A percentile compares a stretch with the other conserved stretches of the same genome.
Conservation (phyloP, 2,113 vertebrate species). For the Setophaga coronata region DNA sequence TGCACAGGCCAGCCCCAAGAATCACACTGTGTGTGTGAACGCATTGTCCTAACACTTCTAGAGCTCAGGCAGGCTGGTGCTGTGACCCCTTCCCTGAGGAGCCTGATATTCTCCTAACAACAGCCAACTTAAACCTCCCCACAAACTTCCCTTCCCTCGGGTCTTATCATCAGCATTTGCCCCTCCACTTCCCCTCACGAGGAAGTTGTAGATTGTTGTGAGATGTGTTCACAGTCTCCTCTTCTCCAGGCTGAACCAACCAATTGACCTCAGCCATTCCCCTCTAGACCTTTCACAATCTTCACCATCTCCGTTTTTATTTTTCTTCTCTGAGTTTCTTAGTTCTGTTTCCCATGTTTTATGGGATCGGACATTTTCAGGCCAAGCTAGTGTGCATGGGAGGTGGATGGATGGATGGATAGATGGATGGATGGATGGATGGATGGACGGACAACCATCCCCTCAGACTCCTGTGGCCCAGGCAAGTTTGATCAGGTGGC, state of each 20-base stretch:
- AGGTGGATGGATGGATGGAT: neutral
- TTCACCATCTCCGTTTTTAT: neutral
- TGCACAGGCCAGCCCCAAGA: neutral
- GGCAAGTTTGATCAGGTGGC: neutral
- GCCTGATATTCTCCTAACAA: neutral
- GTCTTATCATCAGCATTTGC: neutral
- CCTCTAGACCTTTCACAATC: neutral
- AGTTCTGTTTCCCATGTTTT: neutral
- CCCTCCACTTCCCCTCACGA: neutral
- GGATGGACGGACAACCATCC: neutral
- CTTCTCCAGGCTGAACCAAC: neutral
- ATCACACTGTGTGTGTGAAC: neutral
- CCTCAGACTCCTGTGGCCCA: fast-evolving
- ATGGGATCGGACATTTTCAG: neutral
- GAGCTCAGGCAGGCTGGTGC: neutral
- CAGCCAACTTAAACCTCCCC: neutral
- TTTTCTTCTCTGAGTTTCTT: neutral
- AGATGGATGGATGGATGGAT: too few species aligned
- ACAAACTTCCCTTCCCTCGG: neutral
- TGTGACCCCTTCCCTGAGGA: neutral
- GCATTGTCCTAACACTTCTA: neutral
- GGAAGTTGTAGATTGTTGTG: neutral
- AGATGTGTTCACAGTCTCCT: neutral
- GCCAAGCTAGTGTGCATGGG: neutral
- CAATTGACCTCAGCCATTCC: neutral